These are phyloP conservation scores for Pristionchus mayeri DNA, from an alignment of 2,888 invertebrate species.

Conservation along the genomic window DNA sequence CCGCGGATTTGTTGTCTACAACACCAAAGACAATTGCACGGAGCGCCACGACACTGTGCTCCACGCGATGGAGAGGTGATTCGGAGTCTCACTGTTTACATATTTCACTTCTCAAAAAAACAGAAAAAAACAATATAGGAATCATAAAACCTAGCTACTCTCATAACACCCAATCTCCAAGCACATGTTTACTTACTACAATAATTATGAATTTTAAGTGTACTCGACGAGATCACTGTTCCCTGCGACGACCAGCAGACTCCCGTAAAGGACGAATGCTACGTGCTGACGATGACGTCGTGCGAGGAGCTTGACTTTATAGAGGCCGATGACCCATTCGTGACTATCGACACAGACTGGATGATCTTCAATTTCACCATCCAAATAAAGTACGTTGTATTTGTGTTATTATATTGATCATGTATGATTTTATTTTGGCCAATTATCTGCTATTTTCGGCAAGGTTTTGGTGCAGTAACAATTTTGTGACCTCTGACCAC, in stretches of 20 bases:
- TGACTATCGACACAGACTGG: background rate
- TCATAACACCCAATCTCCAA: too few relatives aligned
- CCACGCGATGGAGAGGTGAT: background rate
- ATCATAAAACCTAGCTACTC: too few relatives aligned
- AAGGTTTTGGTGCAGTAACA: too few relatives aligned
- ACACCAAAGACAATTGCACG: background rate
- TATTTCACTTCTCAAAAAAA: too few relatives aligned
- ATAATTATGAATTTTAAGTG: background rate
- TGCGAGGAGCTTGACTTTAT: background rate
- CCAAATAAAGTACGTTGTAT: background rate
- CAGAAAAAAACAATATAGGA: too few relatives aligned
- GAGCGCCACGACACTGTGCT: background rate
- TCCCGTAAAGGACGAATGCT: background rate
- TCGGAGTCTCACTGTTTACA: too few relatives aligned
- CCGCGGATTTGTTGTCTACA: background rate
- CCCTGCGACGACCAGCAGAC: background rate
- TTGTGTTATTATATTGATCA: too few relatives aligned
- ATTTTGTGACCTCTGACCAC: too few relatives aligned
- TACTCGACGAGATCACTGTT: background rate
- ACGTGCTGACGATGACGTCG: background rate
- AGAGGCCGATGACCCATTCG: background rate
- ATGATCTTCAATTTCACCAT: slow-evolving; percentile 11
- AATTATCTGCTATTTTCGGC: too few relatives aligned
- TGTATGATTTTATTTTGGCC: too few relatives aligned
- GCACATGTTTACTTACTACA: too few relatives aligned